A percentile compares a stretch with the other conserved stretches of the same genome.
Conservation (phyloP, 2,888 invertebrate genomes). For the Ischnus inquisitorius region DNA sequence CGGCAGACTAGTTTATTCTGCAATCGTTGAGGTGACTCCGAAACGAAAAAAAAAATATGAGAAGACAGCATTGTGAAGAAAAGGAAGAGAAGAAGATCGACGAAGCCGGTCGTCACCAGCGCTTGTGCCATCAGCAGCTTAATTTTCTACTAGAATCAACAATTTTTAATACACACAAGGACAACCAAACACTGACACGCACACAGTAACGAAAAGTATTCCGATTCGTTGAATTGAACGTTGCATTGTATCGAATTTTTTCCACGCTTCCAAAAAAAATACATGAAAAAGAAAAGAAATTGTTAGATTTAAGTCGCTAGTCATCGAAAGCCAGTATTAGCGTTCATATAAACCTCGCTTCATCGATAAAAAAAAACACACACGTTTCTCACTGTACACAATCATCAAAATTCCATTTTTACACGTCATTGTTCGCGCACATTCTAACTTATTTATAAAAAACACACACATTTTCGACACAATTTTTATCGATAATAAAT, state of each 20-base stretch:
- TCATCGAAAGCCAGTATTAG: conserved; percentile 77
- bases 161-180: neutral
- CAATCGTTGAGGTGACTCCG: neutral
- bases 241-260: conserved; percentile 5
- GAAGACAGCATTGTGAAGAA: neutral
- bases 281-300: conserved; percentile 73
- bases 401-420: neutral
- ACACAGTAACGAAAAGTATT: neutral
- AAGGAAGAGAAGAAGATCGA: neutral
- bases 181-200: neutral
- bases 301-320: conserved; percentile 72
- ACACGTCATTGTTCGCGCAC: neutral
- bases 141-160: neutral
- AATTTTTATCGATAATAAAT: conserved; percentile 25
- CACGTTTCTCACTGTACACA: neutral
- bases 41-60: neutral
- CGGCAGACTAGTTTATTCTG: conserved; percentile 3
- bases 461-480: neutral
- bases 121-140: conserved; percentile 11
- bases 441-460: neutral
- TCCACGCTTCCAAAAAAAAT: neutral
- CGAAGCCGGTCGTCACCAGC: conserved; percentile 3
- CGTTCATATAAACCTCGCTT: conserved; percentile 23
- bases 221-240: neutral
- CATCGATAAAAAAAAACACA: neutral